Base-by-base conservation (phyloP, 2,888 invertebrate genomes). In the Argyresthia goedartella region DNA sequence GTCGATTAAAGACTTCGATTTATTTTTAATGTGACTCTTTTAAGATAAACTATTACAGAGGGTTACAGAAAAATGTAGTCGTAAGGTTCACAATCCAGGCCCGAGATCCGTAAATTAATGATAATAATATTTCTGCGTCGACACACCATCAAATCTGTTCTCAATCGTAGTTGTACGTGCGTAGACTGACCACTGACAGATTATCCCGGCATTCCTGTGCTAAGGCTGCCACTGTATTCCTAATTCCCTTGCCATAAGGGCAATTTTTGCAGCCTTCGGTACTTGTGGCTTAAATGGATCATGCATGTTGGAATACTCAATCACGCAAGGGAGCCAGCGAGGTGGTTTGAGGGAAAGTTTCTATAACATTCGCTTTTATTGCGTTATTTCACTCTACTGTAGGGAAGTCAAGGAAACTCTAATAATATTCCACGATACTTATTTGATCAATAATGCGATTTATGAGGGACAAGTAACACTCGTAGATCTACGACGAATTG, bases 341-440 rank as follows among this genome's bases (percentile, higher is more conserved):
- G 25, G 2, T 6, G 25, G 6, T 4, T 8, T 25, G 11, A 34
- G 25, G 25, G 46, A 65, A 71, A 65, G 64, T 69, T 64, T 62
- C 69, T 66, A 75, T 75, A 69, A 71, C 69, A 70, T 72, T 71
- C 69, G 39, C 66, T 65, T 71, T 73, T 73, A 74, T 73, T 70
- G 61, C 69, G 71, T 77, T 75, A 74, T 73, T 70, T 70, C 64
- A 64, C 65, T 66, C 66, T 66, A 73, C 76, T 71, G 70, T 65
- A 62, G 61, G 57, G 14, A 9, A n/a, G 46, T 39, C 36, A 15
- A 34, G 35, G 35, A 36, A 14, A 35, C 35, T 16, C 48, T 36
- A 48, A 15, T 39, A 44, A 14, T 44, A 44, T 44, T 35, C 36
- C 36, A 15, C n/a, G n/a, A 10, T 16, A 14, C 8, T 25, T 46